Conservation (phyloP, 2,888 invertebrate genomes). For the Trisateles emortualis region DNA sequence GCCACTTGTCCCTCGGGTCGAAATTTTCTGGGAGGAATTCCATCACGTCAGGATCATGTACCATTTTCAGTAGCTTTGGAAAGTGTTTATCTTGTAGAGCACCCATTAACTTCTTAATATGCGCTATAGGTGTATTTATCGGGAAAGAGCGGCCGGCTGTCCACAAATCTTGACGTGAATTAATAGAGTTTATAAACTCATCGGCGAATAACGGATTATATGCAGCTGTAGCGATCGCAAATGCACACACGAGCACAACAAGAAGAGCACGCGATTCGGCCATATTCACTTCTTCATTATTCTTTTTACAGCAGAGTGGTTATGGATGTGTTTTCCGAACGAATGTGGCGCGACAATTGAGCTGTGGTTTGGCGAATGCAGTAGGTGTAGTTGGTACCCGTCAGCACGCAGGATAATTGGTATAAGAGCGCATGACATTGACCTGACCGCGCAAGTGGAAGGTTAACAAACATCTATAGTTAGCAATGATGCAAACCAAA, state of each 20-base stretch:
- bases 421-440: conserved; percentile 55
- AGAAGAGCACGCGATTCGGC: conserved; percentile 56
- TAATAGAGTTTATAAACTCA: conserved; percentile 90
- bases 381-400: conserved; percentile 47
- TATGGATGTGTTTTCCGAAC: conserved; percentile 60
- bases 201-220: conserved; percentile 89
- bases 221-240: conserved; percentile 55
- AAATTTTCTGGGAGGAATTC: conserved; percentile 91
- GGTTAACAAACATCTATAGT: conserved; percentile 60
- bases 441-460: conserved; percentile 72
- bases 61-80: conserved; percentile 74
- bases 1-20: conserved; percentile 94
- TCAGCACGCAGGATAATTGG: conserved; percentile 71
- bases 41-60: conserved; percentile 67
- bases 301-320: conserved; percentile 47
- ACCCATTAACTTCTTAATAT: conserved; percentile 91
- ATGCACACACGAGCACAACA: conserved; percentile 62
- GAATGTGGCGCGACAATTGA: conserved; percentile 73
- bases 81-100: conserved; percentile 88
- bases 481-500: conserved; percentile 58
- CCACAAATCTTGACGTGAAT: conserved; percentile 90
- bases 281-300: conserved; percentile 65
- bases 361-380: conserved; percentile 41
- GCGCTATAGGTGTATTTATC: conserved; percentile 83
- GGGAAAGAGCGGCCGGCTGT: conserved; percentile 93